These are phyloP conservation scores for Apamea anceps DNA, from an alignment of 2,888 invertebrate genomes.

Conservation along the genomic window DNA sequence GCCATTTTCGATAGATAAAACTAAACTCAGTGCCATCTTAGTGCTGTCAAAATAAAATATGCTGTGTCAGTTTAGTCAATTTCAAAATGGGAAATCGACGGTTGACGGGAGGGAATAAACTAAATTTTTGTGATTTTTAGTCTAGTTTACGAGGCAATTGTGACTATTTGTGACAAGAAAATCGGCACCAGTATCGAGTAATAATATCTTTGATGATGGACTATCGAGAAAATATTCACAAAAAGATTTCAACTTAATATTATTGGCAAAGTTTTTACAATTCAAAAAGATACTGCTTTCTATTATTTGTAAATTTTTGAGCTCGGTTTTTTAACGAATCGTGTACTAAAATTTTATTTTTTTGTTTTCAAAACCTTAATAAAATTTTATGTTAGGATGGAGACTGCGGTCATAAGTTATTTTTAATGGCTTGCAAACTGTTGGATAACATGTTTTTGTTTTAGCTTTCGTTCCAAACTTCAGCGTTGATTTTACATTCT, in stretches of 20 bases:
- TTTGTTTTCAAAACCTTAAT: constrained; percentile 22
- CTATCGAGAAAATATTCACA: constrained; percentile 1
- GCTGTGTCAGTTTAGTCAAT: no score
- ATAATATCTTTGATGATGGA: not conserved
- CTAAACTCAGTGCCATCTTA: no score
- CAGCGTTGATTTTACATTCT: not conserved
- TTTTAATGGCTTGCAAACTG: constrained; percentile 30
- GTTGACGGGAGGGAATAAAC: no score
- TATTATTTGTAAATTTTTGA: not conserved
- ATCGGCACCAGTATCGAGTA: not conserved
- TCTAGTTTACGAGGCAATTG: no score
- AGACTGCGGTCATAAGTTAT: constrained; percentile 12
- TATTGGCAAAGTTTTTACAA: not conserved
- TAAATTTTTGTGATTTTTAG: no score
- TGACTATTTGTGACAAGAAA: no score
- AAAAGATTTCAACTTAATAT: constrained; percentile 6
- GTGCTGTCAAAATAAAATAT: no score
- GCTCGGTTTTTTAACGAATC: constrained; percentile 15
- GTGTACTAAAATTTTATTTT: not conserved
- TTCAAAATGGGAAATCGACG: no score
- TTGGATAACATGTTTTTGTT: constrained; percentile 19
- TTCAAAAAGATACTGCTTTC: constrained; percentile 9
- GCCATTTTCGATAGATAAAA: no score
- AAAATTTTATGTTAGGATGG: constrained; percentile 19
- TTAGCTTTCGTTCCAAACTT: not conserved